These are phyloP conservation scores for Pipra filicauda DNA, from an alignment of 2,113 vertebrate genomes.

Conservation along the genomic window DNA sequence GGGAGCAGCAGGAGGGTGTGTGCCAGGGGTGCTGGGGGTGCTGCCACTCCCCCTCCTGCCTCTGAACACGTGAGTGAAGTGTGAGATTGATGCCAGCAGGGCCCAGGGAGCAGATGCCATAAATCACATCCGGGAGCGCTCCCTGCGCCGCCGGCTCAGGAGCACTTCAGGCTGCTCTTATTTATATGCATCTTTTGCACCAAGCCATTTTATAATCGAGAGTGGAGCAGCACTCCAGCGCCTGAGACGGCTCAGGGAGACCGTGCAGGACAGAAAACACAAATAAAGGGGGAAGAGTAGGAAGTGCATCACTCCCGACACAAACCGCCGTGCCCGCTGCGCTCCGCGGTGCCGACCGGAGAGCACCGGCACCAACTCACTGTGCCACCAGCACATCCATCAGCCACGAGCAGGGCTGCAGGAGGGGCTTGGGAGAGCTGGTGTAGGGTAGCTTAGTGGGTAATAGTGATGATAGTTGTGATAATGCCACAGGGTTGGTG, in stretches of 20 bases:
- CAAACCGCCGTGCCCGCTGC: not conserved
- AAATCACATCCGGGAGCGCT: not conserved
- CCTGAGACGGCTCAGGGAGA: not conserved
- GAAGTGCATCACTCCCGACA: not conserved
- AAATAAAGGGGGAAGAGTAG: not conserved
- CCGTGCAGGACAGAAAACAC: not conserved
- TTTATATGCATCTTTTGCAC: slow-evolving; percentile 17
- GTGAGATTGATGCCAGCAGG: not conserved
- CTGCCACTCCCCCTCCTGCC: not conserved
- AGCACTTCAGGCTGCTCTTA: not conserved
- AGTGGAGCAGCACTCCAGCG: not conserved
- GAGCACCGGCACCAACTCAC: not conserved
- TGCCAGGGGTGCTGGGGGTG: not conserved
- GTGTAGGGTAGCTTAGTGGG: not conserved
- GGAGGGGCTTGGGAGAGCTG: fast-evolving
- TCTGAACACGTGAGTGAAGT: fast-evolving
- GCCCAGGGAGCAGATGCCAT: not conserved
- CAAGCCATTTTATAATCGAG: not conserved
- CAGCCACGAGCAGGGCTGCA: not conserved
- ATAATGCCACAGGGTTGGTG: fast-evolving
- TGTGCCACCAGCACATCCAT: not conserved
- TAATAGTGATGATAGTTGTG: fast-evolving
- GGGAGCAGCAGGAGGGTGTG: fast-evolving
- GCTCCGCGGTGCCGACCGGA: not conserved
- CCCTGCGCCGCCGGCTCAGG: not conserved